Base-by-base conservation (phyloP, 2,888 invertebrate species). In the Seira musarum region DNA sequence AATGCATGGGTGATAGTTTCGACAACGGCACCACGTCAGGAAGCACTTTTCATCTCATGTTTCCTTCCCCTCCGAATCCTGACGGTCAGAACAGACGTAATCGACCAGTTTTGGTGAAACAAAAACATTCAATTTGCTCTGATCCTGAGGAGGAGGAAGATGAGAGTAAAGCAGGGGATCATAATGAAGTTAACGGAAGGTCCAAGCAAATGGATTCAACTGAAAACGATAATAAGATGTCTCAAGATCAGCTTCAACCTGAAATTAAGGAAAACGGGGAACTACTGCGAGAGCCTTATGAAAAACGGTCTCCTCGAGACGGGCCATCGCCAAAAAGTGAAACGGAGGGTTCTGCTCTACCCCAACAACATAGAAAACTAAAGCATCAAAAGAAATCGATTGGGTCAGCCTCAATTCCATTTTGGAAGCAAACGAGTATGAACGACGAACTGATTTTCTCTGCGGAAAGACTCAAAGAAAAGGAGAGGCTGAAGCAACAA, bases 371-470 rank as follows among this genome's bases (percentile, higher is more conserved):
- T 63, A 80, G 66, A n/a, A 80, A 80, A 40, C 53, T 80, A 8
- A 80, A 74, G 21, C 80, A 80, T 19, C 80, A 80, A 49, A 80
- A 80, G 69, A 74, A 67, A 46, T 80, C 81, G 3, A 76, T 77
- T 10, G 65, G 63, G 30, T 67, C 73, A 1, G 49, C 81, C 1
- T 80, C 82, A 1, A 83, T 84, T 8, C 75, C 84, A 0, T 83
- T 85, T 65, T 86, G 87, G 81, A 95, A 96, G 88, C 96, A 96
- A 88, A 93, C 94, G 83, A 96, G 96, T 0, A 91, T 96, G 81
- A 96, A 96, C 88, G 96, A 96, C 88, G 96, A 96, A 88, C 90
- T 96, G 15, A 95, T 96, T 93, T 95, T 95, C 1, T 93, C 93
- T n/a, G 96, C 93, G 17, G 96, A 95, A 87, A 90, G 96, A 74